These are phyloP conservation scores for Hyposoter dolosus DNA, from an alignment of 2,888 invertebrate species.

Conservation along the genomic window DNA sequence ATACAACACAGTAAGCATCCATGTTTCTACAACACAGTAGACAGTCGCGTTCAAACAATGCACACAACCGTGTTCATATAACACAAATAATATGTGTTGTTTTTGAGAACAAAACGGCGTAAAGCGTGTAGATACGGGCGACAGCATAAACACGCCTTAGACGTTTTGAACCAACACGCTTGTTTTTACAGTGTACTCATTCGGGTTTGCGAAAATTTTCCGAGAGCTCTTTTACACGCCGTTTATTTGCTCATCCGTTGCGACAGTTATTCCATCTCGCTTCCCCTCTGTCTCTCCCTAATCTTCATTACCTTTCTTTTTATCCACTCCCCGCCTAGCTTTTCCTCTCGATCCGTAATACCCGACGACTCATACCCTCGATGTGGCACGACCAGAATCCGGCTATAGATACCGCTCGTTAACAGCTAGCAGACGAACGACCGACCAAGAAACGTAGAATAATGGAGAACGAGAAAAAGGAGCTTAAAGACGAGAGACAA, in stretches of 20 bases:
- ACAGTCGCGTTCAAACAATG: too few species aligned
- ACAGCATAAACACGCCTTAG: too few species aligned
- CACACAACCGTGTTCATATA: too few species aligned
- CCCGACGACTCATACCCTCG: slow-evolving; percentile 12
- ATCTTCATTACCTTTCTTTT: slow-evolving; percentile 33
- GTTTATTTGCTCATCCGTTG: slow-evolving; percentile 60
- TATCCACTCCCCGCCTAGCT: slow-evolving; percentile 15
- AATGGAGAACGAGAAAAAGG: slow-evolving; percentile 10
- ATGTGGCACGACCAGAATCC: slow-evolving; percentile 6
- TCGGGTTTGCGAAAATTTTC: slow-evolving; percentile 46
- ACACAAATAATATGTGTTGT: too few species aligned
- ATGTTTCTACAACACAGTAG: too few species aligned
- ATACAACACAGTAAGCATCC: too few species aligned
- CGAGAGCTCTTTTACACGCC: slow-evolving; percentile 35
- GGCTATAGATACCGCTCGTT: slow-evolving; percentile 41
- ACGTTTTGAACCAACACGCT: too few species aligned
- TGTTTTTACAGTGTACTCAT: too few species aligned
- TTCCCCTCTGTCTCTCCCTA: slow-evolving; percentile 12
- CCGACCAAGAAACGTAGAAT: slow-evolving; percentile 18
- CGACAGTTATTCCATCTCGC: slow-evolving; percentile 39
- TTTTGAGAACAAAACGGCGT: too few species aligned
- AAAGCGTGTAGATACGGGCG: too few species aligned
- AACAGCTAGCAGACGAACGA: slow-evolving; percentile 57
- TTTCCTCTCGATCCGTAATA: slow-evolving; percentile 34
- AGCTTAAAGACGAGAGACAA: neutral